A percentile compares a stretch with the other conserved stretches of the same genome.
Evolutionary conservation across 2,113 vertebrate genomes (phyloP).

Genomic region (Paraplagusia blochii): DNA sequence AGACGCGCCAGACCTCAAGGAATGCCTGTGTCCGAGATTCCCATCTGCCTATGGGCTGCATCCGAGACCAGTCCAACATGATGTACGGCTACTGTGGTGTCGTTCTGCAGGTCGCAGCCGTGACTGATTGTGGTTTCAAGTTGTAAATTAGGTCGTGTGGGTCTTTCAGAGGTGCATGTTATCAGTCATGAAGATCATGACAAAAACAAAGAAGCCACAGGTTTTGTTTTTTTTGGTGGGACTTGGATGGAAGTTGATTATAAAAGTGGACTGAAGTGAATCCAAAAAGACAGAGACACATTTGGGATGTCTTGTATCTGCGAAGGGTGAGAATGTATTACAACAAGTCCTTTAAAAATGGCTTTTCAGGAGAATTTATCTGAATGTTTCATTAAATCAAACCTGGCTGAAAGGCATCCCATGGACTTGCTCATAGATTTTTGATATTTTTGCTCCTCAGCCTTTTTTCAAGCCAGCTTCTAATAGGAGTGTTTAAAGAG

Average conservation of each 20-base stretch:
- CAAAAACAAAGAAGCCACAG: too few relatives aligned
- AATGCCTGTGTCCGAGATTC: constrained; percentile 62
- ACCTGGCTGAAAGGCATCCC: constrained; percentile 7
- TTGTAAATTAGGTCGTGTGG: not conserved
- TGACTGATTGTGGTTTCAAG: not conserved
- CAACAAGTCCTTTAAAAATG: too few relatives aligned
- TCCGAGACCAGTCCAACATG: constrained; percentile 19
- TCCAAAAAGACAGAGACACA: too few relatives aligned
- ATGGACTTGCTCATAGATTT: constrained; percentile 38
- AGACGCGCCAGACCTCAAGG: constrained; percentile 53
- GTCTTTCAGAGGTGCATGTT: not conserved
- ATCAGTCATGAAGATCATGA: too few relatives aligned
- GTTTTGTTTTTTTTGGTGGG: too few relatives aligned
- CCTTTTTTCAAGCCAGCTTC: constrained; percentile 23
- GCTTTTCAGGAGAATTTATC: too few relatives aligned
- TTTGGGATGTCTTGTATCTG: too few relatives aligned
- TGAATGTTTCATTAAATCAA: too few relatives aligned
- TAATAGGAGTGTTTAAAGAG: constrained; percentile 25
- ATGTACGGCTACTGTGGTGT: constrained; percentile 10
- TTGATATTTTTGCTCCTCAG: not conserved
- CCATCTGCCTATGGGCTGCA: constrained; percentile 45
- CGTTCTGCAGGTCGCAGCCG: not conserved
- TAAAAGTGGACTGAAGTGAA: too few relatives aligned
- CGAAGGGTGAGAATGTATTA: too few relatives aligned
- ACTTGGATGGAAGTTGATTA: too few relatives aligned